Evolutionary conservation across 2,113 vertebrate genomes (phyloP).

Genomic region (Carettochelys insculpta): DNA sequence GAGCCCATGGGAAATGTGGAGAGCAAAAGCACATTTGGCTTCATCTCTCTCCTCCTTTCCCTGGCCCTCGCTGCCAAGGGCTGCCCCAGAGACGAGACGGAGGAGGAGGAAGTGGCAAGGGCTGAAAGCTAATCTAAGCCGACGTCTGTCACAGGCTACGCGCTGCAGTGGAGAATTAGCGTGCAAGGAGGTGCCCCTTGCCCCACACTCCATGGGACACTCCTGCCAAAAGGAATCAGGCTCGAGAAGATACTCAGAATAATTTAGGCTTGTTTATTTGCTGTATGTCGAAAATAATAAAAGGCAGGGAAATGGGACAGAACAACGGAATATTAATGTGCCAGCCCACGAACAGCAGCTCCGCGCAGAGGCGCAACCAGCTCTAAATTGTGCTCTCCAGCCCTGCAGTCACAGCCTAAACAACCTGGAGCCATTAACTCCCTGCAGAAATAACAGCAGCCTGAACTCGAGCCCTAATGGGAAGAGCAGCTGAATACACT

Average conservation of each 20-base stretch:
- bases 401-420: neutral
- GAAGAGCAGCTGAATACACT: neutral
- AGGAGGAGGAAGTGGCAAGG: neutral
- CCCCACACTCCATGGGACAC: neutral
- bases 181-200: neutral
- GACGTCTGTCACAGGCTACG: neutral
- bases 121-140: neutral
- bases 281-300: neutral
- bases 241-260: neutral
- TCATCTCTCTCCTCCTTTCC: neutral
- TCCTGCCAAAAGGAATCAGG: constrained; percentile 10
- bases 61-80: neutral
- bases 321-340: neutral
- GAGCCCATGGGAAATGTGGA: neutral
- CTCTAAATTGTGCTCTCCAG: neutral
- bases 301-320: neutral
- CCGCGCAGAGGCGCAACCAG: neutral
- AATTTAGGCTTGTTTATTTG: constrained; percentile 17
- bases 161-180: neutral
- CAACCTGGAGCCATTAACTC: neutral
- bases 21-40: neutral
- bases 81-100: neutral
- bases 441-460: neutral
- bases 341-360: neutral
- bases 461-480: neutral